Evolutionary conservation across 2,797 vertebrate genomes (phyloP).

Genomic region (Myripristis murdjan): DNA sequence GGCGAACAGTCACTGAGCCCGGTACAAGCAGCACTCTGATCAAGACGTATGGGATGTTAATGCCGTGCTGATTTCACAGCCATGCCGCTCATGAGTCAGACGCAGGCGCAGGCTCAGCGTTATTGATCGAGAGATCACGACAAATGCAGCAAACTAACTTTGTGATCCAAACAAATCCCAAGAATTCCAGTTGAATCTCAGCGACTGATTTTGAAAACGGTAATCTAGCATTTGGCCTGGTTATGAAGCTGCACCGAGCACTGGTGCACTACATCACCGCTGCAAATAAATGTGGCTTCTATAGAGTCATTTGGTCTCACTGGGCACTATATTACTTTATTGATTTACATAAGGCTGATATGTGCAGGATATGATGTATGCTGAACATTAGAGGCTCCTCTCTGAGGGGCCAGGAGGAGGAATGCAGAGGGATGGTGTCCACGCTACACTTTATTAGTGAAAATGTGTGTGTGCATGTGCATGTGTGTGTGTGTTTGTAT

Average conservation of each 20-base stretch:
- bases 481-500: slow-evolving; percentile 29
- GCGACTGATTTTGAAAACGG: slow-evolving; percentile 35
- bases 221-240: slow-evolving; percentile 16
- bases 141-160: slow-evolving; percentile 36
- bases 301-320: slow-evolving; percentile 40
- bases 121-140: slow-evolving; percentile 22
- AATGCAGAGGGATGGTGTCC: slow-evolving; percentile 16
- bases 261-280: slow-evolving; percentile 38
- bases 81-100: slow-evolving; percentile 62
- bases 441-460: slow-evolving; percentile 24
- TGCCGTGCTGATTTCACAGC: slow-evolving; percentile 35
- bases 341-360: slow-evolving; percentile 70
- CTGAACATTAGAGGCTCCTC: slow-evolving; percentile 53
- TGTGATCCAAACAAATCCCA: slow-evolving; percentile 16
- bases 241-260: slow-evolving; percentile 4
- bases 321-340: slow-evolving; percentile 61
- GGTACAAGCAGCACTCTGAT: slow-evolving; percentile 55
- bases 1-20: slow-evolving; percentile 56
- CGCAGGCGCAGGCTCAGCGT: slow-evolving; percentile 51
- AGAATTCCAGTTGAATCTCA: slow-evolving; percentile 26
- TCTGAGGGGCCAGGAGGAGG: slow-evolving; percentile 14
- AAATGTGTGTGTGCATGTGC: slow-evolving; percentile 7
- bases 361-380: slow-evolving; percentile 63
- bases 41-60: background rate
- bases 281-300: slow-evolving; percentile 41